Base-by-base conservation (phyloP, 92 coral and sea anemone genomes). In the Epizoanthus scotinus region DNA sequence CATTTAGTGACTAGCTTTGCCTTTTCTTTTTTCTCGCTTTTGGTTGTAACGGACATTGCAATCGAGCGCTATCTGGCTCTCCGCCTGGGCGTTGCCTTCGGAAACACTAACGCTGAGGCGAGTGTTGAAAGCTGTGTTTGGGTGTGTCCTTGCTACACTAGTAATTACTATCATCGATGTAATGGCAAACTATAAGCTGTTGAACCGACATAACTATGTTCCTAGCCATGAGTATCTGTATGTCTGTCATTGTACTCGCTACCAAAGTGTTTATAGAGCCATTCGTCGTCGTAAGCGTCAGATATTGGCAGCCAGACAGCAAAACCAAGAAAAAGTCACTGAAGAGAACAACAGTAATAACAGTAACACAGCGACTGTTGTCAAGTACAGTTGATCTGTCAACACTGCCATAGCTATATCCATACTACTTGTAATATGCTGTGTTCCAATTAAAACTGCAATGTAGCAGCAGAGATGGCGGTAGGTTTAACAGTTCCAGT, bases 1-100 rank as follows among this genome's bases (percentile, higher is more conserved):
- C 62, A 21, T 18, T 61, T 82, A 47, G 21, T 47, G 6, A 60
- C 71, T 17, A 64, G 64, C 29, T 82, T 70, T 31, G 63, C 57
- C 22, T 24, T 71, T 17, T 21, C 44, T 20, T 67, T 82, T 3
- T 82, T 78, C 9, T 36, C 65, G 27, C 25, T 82, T 28, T 70
- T 62, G 6, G 59, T 82, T 1, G 79, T 78, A 22, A 17, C 64
- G 1, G 8, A 31, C 22, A 70, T 82, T 0, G 42, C 80, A n/a
- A 40, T 49, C 14, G 86, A 82, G 40, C 55, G 80, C 18, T 82
- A 38, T 47, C 54, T 82, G 24, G 86, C 86, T 6, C 42, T 82
- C 20, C 73, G 72, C 21, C 42, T 56, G 24, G 62, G 62, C 21
- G 62, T 21, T 56, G 62, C 62, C 24, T 56, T 56, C 8, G 4